Evolutionary conservation across 2,113 vertebrate species (phyloP), one percentile per base, ranked within the genome.

Genomic region (Pandion haliaetus): DNA sequence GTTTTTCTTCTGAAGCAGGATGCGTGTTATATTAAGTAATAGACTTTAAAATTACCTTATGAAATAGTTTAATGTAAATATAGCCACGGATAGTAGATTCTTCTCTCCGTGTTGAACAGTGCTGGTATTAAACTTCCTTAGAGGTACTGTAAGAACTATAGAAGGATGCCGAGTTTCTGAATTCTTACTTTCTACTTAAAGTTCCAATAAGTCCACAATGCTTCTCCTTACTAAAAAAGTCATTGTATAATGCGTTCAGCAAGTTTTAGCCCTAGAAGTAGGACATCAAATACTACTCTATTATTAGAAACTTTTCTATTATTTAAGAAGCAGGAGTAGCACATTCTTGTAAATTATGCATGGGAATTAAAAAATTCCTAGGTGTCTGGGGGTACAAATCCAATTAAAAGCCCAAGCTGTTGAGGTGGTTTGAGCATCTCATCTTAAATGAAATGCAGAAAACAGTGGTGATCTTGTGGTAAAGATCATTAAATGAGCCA

Each of bases 241-340:
- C 12, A 83, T 59, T 71, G 34, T n/a, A 13, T 38, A 38, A 24
- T 23, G 20, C 52, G 69, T 79, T 71, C 55, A 72, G 32, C 40
- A 93, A 73, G 50, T 2, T 81, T 78, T 81, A 91, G 31, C 31
- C 57, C 38, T 82, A 25, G 61, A 95, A 87, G 38, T 49, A 82
- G 57, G 57, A 72, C 81, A 84, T 79, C 24, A 79, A 67, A 62
- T 91, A 38, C 77, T 79, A 61, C 17, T 87, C 47, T 79, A 87
- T 82, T 91, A 65, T 79, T 93, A 82, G 93, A 93, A 96, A n/a
- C 26, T 52, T 84, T 25, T 86, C 71, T 93, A 71, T 90, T 97
- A 81, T 94, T 94, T 91, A 85, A 91, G 62, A 90, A 88, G 67
- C 25, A 88, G 17, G 19, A 82, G 12, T 61, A 87, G 21, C 38